phyloP scores from a whole-genome alignment of 2,888 invertebrate species.

The Lepeophtheirus nordmannii region DNA sequence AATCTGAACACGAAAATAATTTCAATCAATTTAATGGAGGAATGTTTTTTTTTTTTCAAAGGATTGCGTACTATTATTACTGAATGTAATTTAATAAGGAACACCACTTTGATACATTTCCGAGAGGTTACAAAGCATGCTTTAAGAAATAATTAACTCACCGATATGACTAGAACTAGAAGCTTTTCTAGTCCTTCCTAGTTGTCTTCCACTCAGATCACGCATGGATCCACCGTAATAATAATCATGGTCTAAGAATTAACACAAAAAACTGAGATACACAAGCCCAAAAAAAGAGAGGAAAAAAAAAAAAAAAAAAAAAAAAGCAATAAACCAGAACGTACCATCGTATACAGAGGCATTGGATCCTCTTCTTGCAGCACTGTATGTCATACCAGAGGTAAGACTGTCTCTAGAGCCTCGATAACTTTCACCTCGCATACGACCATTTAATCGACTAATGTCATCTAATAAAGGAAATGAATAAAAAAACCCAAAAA shows the following conservation, averaged over 20 bases:
- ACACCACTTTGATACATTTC: background rate
- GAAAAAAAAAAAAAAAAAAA: conserved; percentile 30
- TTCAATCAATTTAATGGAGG: no score
- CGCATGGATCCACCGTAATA: conserved; percentile 24
- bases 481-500: background rate
- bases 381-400: conserved; percentile 13
- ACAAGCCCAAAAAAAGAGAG: conserved; percentile 57
- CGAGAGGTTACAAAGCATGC: background rate
- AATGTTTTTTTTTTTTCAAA: background rate
- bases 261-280: conserved; percentile 20
- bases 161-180: conserved; percentile 23
- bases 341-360: conserved; percentile 27
- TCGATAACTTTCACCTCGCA: conserved; percentile 24
- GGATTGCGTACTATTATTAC: background rate
- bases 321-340: conserved; percentile 25
- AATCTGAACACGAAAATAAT: background rate
- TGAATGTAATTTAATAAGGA: background rate
- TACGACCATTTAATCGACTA: background rate
- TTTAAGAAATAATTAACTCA: conserved; percentile 8
- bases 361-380: conserved; percentile 27
- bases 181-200: conserved; percentile 12
- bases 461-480: background rate
- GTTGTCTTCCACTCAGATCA: conserved; percentile 16
- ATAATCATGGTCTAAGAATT: conserved; percentile 20
- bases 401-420: conserved; percentile 27